A percentile compares a stretch with the other conserved stretches of the same genome.
Conservation (phyloP, 1,140 invertebrate genomes). For the Heliconius hewitsoni region DNA sequence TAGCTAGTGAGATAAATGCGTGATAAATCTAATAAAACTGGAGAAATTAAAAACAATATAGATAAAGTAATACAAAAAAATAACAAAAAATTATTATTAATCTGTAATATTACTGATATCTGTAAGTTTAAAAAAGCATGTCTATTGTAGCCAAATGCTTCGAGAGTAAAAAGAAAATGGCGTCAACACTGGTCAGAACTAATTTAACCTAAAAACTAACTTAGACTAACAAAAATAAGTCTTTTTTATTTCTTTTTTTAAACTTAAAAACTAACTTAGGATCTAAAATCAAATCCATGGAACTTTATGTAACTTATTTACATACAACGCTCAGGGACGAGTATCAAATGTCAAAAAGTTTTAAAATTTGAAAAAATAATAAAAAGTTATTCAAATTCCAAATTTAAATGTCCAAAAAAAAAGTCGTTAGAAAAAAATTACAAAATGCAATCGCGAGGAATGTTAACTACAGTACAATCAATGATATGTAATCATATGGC, state of each 20-base stretch:
- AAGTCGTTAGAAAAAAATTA: constrained; percentile 12
- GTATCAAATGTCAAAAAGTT: neutral
- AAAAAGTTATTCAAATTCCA: neutral
- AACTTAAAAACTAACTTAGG: constrained; percentile 45
- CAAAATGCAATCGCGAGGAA: constrained; percentile 23
- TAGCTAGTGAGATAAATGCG: constrained; percentile 40
- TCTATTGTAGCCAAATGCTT: neutral
- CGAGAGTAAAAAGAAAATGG: neutral
- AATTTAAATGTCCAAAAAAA: neutral
- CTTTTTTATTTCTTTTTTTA: constrained; percentile 67
- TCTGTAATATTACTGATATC: neutral
- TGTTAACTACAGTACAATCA: constrained; percentile 17
- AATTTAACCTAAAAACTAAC: constrained; percentile 19
- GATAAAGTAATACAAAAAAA: neutral
- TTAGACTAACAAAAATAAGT: constrained; percentile 67
- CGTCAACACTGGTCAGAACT: constrained; percentile 15
- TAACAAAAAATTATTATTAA: neutral
- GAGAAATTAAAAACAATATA: neutral
- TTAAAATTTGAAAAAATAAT: neutral
- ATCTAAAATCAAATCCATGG: constrained; percentile 65
- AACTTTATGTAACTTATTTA: constrained; percentile 50
- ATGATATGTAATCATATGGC: constrained; percentile 27
- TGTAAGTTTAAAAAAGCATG: neutral
- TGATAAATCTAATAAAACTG: constrained; percentile 17
- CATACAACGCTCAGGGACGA: constrained; percentile 25